A percentile compares a stretch with the other conserved stretches of the same genome.
These are phyloP conservation scores for Amphiprion percula DNA, from an alignment of 2,113 vertebrate genomes.

Conservation along the genomic window DNA sequence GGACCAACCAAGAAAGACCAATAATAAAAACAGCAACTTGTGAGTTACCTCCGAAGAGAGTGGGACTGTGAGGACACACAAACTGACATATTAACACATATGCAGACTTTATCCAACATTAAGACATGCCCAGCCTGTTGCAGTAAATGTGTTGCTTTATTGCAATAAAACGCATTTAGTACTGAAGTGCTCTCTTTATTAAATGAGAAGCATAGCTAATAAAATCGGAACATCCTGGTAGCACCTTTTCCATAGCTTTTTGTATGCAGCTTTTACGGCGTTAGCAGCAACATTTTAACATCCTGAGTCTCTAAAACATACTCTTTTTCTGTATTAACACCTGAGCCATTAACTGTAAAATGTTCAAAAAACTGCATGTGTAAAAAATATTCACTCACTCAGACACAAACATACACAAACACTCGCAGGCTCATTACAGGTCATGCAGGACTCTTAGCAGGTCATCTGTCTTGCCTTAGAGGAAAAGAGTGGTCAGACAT, in stretches of 20 bases:
- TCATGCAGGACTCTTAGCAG: constrained; percentile 6
- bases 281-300: neutral
- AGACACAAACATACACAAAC: constrained; percentile 9
- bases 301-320: neutral
- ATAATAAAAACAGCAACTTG: constrained; percentile 72
- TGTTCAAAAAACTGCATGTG: neutral
- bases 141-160: constrained; percentile 12
- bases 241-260: too few species aligned
- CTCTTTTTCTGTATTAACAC: neutral
- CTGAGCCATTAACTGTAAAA: neutral
- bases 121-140: neutral
- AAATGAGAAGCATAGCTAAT: neutral
- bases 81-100: neutral
- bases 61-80: neutral
- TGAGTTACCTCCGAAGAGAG: constrained; percentile 69
- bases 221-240: too few species aligned
- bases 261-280: neutral
- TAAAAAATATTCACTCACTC: neutral
- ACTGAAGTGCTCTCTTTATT: neutral
- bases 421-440: neutral
- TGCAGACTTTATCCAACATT: constrained; percentile 7
- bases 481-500: constrained; percentile 59
- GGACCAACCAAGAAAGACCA: constrained; percentile 51
- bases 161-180: neutral
- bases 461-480: constrained; percentile 58